These are phyloP conservation scores for Drosophila subquinaria DNA, from an alignment of 2,888 invertebrate species.

Conservation along the genomic window DNA sequence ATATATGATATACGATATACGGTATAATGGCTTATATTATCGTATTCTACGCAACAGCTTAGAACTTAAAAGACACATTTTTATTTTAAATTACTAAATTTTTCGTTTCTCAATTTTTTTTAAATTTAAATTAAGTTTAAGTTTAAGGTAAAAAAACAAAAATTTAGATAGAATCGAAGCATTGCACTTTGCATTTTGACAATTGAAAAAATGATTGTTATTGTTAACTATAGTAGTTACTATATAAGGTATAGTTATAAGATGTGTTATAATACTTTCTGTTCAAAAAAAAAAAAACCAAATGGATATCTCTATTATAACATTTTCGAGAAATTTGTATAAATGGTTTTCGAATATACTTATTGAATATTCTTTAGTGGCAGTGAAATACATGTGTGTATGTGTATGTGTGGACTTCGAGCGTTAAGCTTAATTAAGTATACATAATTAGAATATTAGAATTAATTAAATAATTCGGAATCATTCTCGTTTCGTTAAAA, in stretches of 20 bases:
- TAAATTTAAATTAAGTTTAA: background rate
- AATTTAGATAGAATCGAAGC: slow-evolving; percentile 21
- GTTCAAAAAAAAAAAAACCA: slow-evolving; percentile 3
- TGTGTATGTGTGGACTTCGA: slow-evolving; percentile 17
- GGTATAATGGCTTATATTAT: slow-evolving; percentile 4
- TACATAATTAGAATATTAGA: background rate
- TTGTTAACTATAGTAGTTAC: background rate
- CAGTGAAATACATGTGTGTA: slow-evolving; percentile 21
- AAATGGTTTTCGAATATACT: slow-evolving; percentile 4
- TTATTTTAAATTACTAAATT: slow-evolving; percentile 6
- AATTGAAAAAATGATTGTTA: background rate
- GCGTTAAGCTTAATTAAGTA: slow-evolving; percentile 1
- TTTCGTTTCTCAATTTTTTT: background rate
- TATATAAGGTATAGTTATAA: background rate
- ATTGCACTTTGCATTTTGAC: slow-evolving; percentile 17
- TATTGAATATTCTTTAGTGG: slow-evolving; percentile 10
- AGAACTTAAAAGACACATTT: slow-evolving; percentile 21
- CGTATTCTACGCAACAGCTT: slow-evolving; percentile 11
- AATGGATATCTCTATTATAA: background rate
- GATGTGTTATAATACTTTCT: slow-evolving; percentile 28
- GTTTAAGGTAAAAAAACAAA: slow-evolving; percentile 8
- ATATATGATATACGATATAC: background rate
- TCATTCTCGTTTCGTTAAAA: background rate
- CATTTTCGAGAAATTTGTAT: slow-evolving; percentile 1
- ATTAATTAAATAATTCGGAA: slow-evolving; percentile 26